Conservation (phyloP, 1,140 invertebrate genomes). For the Ooceraea biroi region DNA sequence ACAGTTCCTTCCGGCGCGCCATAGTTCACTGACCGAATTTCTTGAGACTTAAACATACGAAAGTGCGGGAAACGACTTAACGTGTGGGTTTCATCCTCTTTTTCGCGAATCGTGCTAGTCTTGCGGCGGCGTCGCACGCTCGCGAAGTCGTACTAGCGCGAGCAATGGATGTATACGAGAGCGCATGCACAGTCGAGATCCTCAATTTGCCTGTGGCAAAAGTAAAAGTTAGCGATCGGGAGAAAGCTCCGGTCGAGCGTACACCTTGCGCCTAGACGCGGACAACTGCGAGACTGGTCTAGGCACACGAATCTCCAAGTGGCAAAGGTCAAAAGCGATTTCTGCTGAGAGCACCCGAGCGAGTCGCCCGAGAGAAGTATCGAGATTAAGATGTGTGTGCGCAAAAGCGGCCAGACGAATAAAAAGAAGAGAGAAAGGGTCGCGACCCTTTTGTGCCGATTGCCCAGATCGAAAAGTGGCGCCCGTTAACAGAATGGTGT, state of each 20-base stretch:
- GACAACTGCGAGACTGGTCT: constrained; percentile 28
- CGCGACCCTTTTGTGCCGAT: not conserved
- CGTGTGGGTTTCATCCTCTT: not conserved
- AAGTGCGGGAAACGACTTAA: not conserved
- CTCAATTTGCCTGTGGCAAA: constrained; percentile 82
- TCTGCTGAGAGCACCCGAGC: constrained; percentile 26
- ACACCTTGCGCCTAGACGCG: constrained; percentile 21
- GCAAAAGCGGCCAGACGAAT: too few species aligned
- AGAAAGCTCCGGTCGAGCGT: constrained; percentile 77
- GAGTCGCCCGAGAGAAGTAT: constrained; percentile 12
- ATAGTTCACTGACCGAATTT: not conserved
- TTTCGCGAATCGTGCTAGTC: not conserved
- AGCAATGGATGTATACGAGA: not conserved
- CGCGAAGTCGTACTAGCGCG: not conserved
- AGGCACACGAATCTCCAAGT: constrained; percentile 38
- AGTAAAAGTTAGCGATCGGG: constrained; percentile 85
- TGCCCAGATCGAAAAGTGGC: constrained; percentile 23
- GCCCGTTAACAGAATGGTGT: not conserved
- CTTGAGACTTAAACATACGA: not conserved
- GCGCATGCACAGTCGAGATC: constrained; percentile 43
- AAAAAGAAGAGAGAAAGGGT: too few species aligned
- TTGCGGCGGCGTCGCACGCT: not conserved
- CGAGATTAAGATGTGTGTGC: not conserved
- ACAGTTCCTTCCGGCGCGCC: not conserved
- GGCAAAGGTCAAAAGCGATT: constrained; percentile 58